A percentile compares a stretch with the other conserved stretches of the same genome.
These are phyloP conservation scores for Scyliorhinus canicula DNA, from an alignment of 2,797 vertebrate genomes.

Conservation along the genomic window DNA sequence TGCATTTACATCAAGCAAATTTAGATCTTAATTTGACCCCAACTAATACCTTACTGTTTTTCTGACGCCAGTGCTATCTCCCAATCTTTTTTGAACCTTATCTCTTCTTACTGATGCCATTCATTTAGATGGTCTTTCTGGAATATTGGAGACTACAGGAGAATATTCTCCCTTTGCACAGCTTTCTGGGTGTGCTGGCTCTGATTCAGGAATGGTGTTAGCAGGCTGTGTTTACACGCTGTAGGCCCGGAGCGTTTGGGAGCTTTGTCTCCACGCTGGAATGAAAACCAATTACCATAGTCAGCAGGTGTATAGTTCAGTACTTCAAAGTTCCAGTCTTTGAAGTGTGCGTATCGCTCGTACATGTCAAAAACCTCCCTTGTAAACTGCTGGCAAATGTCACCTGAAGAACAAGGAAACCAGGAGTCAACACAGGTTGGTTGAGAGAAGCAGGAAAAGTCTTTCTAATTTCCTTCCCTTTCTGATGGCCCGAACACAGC, in stretches of 20 bases:
- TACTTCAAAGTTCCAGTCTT: constrained; percentile 77
- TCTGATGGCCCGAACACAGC: background rate
- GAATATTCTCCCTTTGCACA: background rate
- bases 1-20: background rate
- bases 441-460: background rate
- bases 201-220: background rate
- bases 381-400: constrained; percentile 94
- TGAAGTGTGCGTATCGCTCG: constrained; percentile 71
- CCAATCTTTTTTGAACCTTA: background rate
- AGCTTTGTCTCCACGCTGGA: background rate
- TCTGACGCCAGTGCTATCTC: background rate
- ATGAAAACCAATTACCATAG: constrained; percentile 58
- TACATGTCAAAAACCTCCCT: constrained; percentile 92
- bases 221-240: background rate
- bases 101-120: background rate
- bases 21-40: background rate
- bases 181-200: background rate
- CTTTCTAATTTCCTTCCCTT: background rate
- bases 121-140: background rate
- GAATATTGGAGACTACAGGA: background rate
- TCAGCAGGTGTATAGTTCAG: constrained; percentile 74
- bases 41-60: background rate
- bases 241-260: background rate
- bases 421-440: background rate
- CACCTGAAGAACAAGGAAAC: constrained; percentile 62